phyloP scores from a whole-genome alignment of 2,888 invertebrate genomes.

The Julus scanicus region DNA sequence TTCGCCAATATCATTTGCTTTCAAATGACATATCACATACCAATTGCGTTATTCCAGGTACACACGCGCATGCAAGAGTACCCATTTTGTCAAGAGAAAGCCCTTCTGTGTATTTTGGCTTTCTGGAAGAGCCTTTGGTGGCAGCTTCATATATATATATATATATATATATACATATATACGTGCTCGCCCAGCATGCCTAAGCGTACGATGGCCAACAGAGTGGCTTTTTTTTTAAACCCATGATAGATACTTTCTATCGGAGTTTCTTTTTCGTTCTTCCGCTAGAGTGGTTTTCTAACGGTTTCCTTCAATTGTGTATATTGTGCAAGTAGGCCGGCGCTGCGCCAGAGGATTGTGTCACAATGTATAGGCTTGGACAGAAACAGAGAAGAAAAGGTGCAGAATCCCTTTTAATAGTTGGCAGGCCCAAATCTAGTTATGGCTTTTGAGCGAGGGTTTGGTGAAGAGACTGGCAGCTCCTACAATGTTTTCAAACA shows the following conservation, averaged over 20 bases:
- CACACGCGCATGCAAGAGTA: background rate
- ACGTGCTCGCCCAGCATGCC: background rate
- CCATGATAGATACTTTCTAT: constrained; percentile 31
- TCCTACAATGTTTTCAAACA: constrained; percentile 22
- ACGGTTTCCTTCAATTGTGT: constrained; percentile 28
- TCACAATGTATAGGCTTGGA: background rate
- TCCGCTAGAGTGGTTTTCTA: constrained; percentile 33
- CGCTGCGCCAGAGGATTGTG: background rate
- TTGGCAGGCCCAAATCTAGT: constrained; percentile 33
- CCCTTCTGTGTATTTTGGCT: background rate
- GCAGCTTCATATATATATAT: background rate
- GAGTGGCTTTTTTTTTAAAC: background rate
- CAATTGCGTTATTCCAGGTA: constrained; percentile 10
- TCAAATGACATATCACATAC: constrained; percentile 27
- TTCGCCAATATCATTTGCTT: constrained; percentile 21
- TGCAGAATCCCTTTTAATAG: constrained; percentile 33
- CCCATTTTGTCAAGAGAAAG: background rate
- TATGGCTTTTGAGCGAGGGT: constrained; percentile 15
- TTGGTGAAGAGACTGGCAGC: background rate
- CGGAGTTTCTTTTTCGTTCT: constrained; percentile 10
- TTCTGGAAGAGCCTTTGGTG: background rate
- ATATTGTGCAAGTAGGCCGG: background rate
- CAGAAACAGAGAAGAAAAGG: constrained; percentile 33
- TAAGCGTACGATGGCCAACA: background rate
- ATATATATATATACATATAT: background rate